Conservation (phyloP, 2,113 vertebrate genomes). For the Prunella himalayana region DNA sequence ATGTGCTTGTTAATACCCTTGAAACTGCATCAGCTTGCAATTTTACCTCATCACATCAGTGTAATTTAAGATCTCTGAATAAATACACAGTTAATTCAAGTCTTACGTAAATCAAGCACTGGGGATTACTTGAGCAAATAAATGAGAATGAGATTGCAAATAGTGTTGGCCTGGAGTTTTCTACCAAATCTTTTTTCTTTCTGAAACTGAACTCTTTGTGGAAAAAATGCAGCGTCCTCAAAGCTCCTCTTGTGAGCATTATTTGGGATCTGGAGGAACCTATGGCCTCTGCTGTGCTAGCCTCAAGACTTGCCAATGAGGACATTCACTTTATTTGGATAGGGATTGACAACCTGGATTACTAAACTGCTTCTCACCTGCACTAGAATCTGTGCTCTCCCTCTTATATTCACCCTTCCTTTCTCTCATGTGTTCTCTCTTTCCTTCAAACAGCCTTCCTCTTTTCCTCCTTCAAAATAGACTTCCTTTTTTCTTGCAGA, state of each 20-base stretch:
- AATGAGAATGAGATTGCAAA: slow-evolving; percentile 39
- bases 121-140: slow-evolving; percentile 62
- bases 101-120: slow-evolving; percentile 54
- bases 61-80: slow-evolving; percentile 50
- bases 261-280: background rate
- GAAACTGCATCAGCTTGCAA: slow-evolving; percentile 36
- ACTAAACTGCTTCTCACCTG: background rate
- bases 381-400: background rate
- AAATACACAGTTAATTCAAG: slow-evolving; percentile 60
- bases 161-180: background rate
- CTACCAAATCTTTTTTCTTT: background rate
- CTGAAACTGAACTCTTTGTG: background rate
- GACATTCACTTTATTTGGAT: rapidly evolving
- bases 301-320: background rate
- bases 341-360: background rate
- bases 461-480: background rate
- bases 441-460: background rate
- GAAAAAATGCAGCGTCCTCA: background rate
- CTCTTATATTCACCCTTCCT: background rate
- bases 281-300: background rate
- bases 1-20: slow-evolving; percentile 32
- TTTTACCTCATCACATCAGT: slow-evolving; percentile 43
- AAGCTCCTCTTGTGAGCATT: background rate
- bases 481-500: background rate
- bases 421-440: background rate